Conservation (phyloP, 2,113 vertebrate species). For the Mastomys coucha region DNA sequence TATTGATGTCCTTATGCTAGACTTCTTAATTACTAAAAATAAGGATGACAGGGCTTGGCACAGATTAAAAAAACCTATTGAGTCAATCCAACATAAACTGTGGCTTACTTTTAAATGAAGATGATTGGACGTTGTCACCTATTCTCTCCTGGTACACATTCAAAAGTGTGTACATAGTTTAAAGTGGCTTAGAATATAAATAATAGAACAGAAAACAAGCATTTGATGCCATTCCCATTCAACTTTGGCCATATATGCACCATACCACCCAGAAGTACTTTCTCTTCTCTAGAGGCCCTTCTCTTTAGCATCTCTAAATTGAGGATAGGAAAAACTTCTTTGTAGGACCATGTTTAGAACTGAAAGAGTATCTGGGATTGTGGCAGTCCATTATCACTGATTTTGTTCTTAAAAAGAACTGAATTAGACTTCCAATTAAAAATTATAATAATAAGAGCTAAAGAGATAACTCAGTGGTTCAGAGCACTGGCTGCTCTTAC, state of each 20-base stretch:
- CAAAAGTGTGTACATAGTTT: neutral
- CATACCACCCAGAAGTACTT: neutral
- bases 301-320: neutral
- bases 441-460: neutral
- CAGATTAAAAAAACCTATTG: neutral
- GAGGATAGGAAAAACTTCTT: neutral
- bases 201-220: neutral
- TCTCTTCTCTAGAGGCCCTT: neutral
- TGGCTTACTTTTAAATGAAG: neutral
- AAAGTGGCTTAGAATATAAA: neutral
- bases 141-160: neutral
- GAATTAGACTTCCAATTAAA: too few relatives aligned
- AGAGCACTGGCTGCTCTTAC: neutral
- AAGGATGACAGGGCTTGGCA: neutral
- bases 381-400: neutral
- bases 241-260: neutral
- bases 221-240: neutral
- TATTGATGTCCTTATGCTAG: neutral
- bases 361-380: neutral
- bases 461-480: neutral
- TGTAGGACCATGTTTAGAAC: neutral
- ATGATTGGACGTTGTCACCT: neutral
- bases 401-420: neutral
- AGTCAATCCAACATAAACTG: neutral
- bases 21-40: neutral